Base-by-base conservation (phyloP, 2,797 vertebrate genomes). In the Falco columbarius region DNA sequence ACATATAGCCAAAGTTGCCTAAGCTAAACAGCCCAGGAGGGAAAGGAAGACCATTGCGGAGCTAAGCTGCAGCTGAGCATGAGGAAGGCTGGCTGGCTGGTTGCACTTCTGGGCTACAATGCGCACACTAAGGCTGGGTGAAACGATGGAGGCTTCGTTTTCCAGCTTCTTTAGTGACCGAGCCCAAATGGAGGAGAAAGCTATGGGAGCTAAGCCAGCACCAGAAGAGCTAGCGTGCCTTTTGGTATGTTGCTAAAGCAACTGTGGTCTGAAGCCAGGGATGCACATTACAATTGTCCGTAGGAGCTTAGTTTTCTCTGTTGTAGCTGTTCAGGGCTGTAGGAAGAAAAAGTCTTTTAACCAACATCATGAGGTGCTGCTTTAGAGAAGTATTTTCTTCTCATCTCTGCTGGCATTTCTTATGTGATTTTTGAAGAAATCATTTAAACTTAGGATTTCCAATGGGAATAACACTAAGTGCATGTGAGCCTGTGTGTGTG, bases 261-360 rank as follows among this genome's bases (percentile, higher is more conserved):
- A 7, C 51, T 70, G 52, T 49, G 77, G 40, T 85, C 81, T 70
- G 75, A 81, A 91, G 85, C 85, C 65, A 93, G 81, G 49, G 96
- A 20, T 71, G 68, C 36, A 54, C 67, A 5, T 74, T 34, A 7
- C 11, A 9, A 3, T n/a, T 63, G 74, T 24, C 70, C 54, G 75
- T 3, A 26, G 14, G 63, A 92, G 52, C 56, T 51, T 61, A 12
- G 9, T 61, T 85, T 61, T 68, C 73, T 72, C 80, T 55, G 4
- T 11, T 42, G 14, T 62, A 38, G 49, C 32, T 46, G 4, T 29
- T 84, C 8, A 18, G 22, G 49, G 19, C 40, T 73, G 15, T 8
- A 51, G 40, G 24, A n/a, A n/a, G 52, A 27, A 73, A 51, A 36
- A 2, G 4, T 9, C 18, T 71, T 65, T 40, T 17, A 65, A 59